A percentile compares a stretch with the other conserved stretches of the same genome.
phyloP scores from a whole-genome alignment of 1,140 invertebrate species.

The Drosophila ohnishii region DNA sequence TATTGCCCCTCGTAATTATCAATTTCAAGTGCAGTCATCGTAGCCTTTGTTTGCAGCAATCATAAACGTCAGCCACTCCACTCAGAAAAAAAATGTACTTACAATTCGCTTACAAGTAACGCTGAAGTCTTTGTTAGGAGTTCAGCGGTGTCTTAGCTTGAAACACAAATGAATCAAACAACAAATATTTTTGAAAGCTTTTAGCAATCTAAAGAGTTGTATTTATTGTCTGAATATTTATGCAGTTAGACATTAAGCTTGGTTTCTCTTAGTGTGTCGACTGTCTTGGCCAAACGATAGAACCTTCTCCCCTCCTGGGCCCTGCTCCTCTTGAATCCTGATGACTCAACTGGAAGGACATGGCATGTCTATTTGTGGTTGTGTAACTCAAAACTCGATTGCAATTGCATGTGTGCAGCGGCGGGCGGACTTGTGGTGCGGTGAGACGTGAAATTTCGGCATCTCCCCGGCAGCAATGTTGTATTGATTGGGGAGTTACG shows the following conservation, averaged over 20 bases:
- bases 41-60: slow-evolving; percentile 74
- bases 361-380: slow-evolving; percentile 73
- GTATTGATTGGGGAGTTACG: slow-evolving; percentile 36
- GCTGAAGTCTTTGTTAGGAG: neutral
- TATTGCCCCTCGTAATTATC: slow-evolving; percentile 70
- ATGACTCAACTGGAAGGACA: slow-evolving; percentile 63
- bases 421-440: slow-evolving; percentile 10
- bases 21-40: slow-evolving; percentile 75
- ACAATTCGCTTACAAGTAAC: no score
- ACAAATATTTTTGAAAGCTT: neutral
- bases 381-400: slow-evolving; percentile 71
- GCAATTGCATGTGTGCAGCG: slow-evolving; percentile 53
- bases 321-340: slow-evolving; percentile 22
- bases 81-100: neutral
- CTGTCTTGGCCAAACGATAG: slow-evolving; percentile 32
- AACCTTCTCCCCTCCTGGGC: neutral
- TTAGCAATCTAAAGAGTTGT: no score
- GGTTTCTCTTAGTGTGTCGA: neutral
- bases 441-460: slow-evolving; percentile 30
- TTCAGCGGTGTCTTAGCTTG: neutral
- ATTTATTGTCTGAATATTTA: no score
- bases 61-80: slow-evolving; percentile 60
- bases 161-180: no score
- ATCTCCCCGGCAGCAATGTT: slow-evolving; percentile 8
- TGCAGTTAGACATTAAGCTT: no score